Base-by-base conservation (phyloP, 2,797 vertebrate genomes). In the Enteromius paludinosus region DNA sequence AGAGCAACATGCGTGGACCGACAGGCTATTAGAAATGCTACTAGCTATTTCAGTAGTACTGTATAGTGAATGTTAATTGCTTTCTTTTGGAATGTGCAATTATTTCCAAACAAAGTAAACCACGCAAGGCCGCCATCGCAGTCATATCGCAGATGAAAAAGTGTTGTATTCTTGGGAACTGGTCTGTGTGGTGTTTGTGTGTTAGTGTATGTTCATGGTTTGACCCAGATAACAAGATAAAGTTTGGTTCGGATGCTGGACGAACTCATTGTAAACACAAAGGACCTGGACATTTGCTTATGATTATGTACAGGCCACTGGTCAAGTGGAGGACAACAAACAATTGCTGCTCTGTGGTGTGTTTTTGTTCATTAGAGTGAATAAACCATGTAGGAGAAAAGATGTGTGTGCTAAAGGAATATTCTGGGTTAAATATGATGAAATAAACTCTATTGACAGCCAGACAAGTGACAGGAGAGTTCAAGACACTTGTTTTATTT, bases 161-260 rank as follows among this genome's bases (percentile, higher is more conserved):
- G 2, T 6, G 5, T 15, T 65, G 23, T 71, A 47, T 43, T 49
- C 69, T 5, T 82, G 80, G 81, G 71, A 82, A 82, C 49, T 15
- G 15, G 43, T 61, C 11, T 76, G 35, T 82, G 72, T 76, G 54
- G 7, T 20, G 20, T 80, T 18, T 41, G 18, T 83, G 52, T 70
- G 15, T 78, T 18, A 45, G n/a, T 84, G 47, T 72, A 33, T 30
- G 68, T 62, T 45, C 61, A 77, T 59, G 70, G 15, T 91, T 84
- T 90, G 92, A 85, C 86, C 88, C 86, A 92, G 87, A 92, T 92
- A 91, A 87, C 84, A 79, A 78, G 73, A 83, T 81, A 8, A 33
- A 84, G 81, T 9, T 72, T 83, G 64, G 38, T 33, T 62, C 45
- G 56, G 56, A 72, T 56, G 61, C 71, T 61, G 75, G 23, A 79